Evolutionary conservation across 2,888 invertebrate species (phyloP).

Genomic region (Drepanosiphum platanoidis): DNA sequence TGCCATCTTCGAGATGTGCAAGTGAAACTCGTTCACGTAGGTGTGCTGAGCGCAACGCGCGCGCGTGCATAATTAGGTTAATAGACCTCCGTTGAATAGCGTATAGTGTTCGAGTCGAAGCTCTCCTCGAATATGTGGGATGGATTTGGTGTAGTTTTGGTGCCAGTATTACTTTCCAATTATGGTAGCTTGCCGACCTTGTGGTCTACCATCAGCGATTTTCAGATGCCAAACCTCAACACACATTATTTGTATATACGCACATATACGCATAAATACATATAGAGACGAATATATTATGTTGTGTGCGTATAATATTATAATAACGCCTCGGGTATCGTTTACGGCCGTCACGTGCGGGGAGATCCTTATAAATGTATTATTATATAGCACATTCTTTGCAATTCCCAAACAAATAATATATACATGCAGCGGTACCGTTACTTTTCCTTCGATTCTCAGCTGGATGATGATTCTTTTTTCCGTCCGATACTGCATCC

Average conservation of each 20-base stretch:
- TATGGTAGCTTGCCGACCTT: constrained; percentile 54
- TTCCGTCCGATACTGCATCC: background rate
- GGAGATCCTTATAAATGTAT: background rate
- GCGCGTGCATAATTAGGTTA: constrained; percentile 51
- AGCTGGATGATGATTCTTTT: constrained; percentile 14
- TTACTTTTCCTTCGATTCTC: constrained; percentile 38
- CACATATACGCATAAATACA: background rate
- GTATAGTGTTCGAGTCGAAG: background rate
- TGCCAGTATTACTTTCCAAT: constrained; percentile 35
- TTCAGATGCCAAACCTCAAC: constrained; percentile 32
- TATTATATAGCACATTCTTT: constrained; percentile 24
- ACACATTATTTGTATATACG: background rate
- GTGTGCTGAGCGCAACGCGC: constrained; percentile 8
- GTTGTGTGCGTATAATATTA: background rate
- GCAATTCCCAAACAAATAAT: constrained; percentile 37
- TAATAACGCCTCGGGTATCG: background rate
- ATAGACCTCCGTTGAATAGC: constrained; percentile 39
- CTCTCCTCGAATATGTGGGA: constrained; percentile 12
- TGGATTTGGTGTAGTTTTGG: constrained; percentile 21
- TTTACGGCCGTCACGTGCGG: background rate
- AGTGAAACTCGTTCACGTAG: constrained; percentile 54
- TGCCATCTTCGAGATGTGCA: constrained; percentile 26
- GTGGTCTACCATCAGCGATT: background rate
- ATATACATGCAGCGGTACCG: background rate
- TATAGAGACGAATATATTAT: background rate